Base-by-base conservation (phyloP, 2,888 invertebrate species). In the Yponomeuta malinellus region DNA sequence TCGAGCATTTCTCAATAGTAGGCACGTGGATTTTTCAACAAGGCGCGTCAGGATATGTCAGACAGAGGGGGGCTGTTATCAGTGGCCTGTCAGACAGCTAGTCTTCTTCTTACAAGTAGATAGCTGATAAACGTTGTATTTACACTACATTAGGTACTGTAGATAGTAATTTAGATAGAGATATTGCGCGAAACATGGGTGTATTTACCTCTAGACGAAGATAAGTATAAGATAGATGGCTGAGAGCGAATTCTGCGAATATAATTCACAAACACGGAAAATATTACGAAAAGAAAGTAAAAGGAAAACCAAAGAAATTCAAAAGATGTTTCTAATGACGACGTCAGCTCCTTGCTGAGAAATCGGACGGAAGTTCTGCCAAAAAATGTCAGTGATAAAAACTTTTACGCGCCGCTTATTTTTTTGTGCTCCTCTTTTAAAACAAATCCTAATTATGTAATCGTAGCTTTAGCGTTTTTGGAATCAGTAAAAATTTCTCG, bases 81-180 rank as follows among this genome's bases (percentile, higher is more conserved):
- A 59, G 52, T 15, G 15, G 12, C 52, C 52, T 59, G 52, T 59
- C 52, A 59, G 52, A 59, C 52, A 15, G 52, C 52, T 1, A 15
- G 52, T 59, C 52, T 59, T 59, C 52, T 59, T 3, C 52, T 59
- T 59, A 15, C 52, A 59, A 59, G 52, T 59, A 59, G 52, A 5
- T 59, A 59, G 52, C 15, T 59, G 43, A 59, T 8, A 59, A 59
- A 12, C 15, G 52, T 59, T 59, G 52, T 59, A 15, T 59, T 59
- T 59, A 59, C 52, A 15, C 15, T 59, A 3, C 12, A 59, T 9
- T 59, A 59, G 52, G 15, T 59, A 71, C 70, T 10, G 10, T 5
- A 10, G n/a, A 65, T 68, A 71, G 23, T 68, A 4, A 69, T 68
- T 15, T 12, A 59, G 52, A 15, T 59, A 59, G 52, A 59, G 12